Conservation (phyloP, 2,888 invertebrate genomes). For the Drosophila nr. fundita region DNA sequence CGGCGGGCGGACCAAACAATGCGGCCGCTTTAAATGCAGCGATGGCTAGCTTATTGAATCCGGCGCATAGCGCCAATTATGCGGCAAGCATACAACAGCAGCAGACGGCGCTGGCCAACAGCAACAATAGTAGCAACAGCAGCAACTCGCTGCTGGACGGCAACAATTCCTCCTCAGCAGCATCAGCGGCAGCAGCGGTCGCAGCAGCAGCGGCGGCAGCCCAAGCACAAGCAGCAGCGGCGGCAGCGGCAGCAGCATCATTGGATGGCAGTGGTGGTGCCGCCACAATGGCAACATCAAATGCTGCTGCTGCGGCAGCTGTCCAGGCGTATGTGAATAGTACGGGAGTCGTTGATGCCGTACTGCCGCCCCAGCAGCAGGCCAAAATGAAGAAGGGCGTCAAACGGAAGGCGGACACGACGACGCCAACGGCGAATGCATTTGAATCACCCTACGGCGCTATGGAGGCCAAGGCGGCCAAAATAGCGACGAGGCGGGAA, state of each 20-base stretch:
- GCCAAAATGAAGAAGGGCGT: slow-evolving; percentile 97
- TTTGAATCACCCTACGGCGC: slow-evolving; percentile 91
- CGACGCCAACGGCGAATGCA: slow-evolving; percentile 94
- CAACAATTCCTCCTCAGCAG: slow-evolving; percentile 56
- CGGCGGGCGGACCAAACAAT: slow-evolving; percentile 69
- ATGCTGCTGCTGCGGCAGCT: slow-evolving; percentile 83
- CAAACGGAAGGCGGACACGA: slow-evolving; percentile 99
- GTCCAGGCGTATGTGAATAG: slow-evolving; percentile 85
- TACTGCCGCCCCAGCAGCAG: slow-evolving; percentile 90
- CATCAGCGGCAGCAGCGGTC: slow-evolving; percentile 46
- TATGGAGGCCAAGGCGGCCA: slow-evolving; percentile 92
- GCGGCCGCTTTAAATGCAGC: slow-evolving; percentile 53
- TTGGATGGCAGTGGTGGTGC: slow-evolving; percentile 35
- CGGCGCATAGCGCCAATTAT: slow-evolving; percentile 53
- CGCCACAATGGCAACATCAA: slow-evolving; percentile 71
- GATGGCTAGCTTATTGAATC: slow-evolving; percentile 65
- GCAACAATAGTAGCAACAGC: slow-evolving; percentile 17
- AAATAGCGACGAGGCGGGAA: slow-evolving; percentile 95
- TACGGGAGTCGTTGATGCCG: slow-evolving; percentile 85
- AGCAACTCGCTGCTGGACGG: slow-evolving; percentile 69
- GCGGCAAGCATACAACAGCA: slow-evolving; percentile 32
- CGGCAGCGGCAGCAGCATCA: slow-evolving; percentile 56
- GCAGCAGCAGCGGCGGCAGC: slow-evolving; percentile 62
- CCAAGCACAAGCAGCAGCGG: slow-evolving; percentile 49
- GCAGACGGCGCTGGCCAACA: slow-evolving; percentile 56